Base-by-base conservation (phyloP, 2,888 invertebrate genomes). In the Drosophila neonasuta region DNA sequence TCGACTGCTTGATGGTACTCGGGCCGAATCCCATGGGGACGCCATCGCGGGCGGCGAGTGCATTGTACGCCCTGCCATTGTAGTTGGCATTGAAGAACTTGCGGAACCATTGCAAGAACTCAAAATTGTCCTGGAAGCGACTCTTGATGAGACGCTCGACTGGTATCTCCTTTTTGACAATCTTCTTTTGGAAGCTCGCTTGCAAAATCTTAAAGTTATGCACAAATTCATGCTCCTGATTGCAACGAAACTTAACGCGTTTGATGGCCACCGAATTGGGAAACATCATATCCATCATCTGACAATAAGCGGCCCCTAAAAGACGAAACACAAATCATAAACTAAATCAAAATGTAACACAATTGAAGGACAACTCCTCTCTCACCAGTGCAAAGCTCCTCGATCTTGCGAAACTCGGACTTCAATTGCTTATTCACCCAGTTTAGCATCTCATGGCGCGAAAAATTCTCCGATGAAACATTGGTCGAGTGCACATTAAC, bases 241-340 rank as follows among this genome's bases (percentile, higher is more conserved):
- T 97, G 87, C 99, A 98, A 92, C 96, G 96, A 92, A 99, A 99
- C 93, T 99, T 99, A 74, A 99, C 96, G 90, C 97, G 94, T 91
- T 98, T 99, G 91, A 99, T 92, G 62, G 94, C 95, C 66, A 96
- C 94, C 89, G 95, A 95, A 80, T 93, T 93, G 60, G 97, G 96
- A 91, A 99, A 99, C 45, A 99, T 93, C 96, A 99, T 97, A 90
- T 99, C 98, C 97, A 99, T 99, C 88, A 99, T 97, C 91, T 99
- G 99, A 90, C 99, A 99, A 91, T 99, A 99, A 4, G 98, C 99
- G 67, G 99, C 98, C 71, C 99, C 99, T 90, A 58, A 49, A 11
- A 30, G 10, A 56, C 24, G 6, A 24, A 24, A 24, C 5, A 24
- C 24, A 24, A 36, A 32, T 10, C 36, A 36, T 11, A 8, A 32